Conservation (phyloP, 2,113 vertebrate genomes). For the Gavia stellata region DNA sequence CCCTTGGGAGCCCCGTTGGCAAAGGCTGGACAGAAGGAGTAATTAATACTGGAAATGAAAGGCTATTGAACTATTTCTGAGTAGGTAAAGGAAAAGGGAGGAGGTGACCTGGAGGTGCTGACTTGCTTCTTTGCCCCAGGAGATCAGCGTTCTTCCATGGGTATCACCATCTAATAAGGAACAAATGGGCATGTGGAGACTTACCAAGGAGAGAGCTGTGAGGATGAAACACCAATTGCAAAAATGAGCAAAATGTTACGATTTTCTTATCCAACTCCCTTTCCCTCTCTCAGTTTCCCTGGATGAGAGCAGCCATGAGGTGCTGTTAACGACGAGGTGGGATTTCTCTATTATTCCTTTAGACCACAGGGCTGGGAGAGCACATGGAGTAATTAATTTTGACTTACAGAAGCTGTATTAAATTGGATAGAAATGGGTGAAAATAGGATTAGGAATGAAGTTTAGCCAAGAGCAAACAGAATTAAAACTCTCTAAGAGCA, state of each 20-base stretch:
- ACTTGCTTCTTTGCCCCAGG: background rate
- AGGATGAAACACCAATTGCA: background rate
- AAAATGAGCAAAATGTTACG: rapidly evolving
- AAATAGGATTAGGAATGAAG: slow-evolving; percentile 74
- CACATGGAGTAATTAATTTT: slow-evolving; percentile 65
- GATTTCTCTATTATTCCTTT: background rate
- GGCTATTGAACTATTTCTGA: background rate
- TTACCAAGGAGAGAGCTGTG: background rate
- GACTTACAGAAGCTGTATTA: slow-evolving; percentile 71
- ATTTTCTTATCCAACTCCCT: background rate
- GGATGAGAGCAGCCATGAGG: background rate
- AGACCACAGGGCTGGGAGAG: background rate
- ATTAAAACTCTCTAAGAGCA: slow-evolving; percentile 43
- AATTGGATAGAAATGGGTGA: slow-evolving; percentile 70
- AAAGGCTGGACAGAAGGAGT: background rate
- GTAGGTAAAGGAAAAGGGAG: background rate
- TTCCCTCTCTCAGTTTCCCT: background rate
- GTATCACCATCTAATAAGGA: background rate
- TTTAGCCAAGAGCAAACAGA: slow-evolving; percentile 66
- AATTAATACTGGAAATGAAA: background rate
- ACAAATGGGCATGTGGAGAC: background rate
- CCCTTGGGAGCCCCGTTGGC: background rate
- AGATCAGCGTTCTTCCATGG: background rate
- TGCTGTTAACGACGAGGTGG: background rate
- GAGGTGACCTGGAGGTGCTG: background rate